Evolutionary conservation across 1,140 invertebrate species (phyloP).

Genomic region (Saccostrea glomerata): DNA sequence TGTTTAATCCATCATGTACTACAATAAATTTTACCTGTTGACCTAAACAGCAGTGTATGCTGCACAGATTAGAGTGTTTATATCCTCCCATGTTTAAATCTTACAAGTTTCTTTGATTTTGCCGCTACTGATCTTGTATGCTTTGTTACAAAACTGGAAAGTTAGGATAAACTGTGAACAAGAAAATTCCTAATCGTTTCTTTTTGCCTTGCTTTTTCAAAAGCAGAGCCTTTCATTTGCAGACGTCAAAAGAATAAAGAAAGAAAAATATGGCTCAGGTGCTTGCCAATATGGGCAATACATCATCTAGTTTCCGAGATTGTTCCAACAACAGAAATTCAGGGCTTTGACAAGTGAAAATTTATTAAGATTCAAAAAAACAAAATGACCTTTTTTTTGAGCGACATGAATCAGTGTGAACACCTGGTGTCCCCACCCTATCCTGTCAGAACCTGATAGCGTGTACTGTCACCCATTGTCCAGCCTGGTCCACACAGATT

Average conservation of each 20-base stretch:
- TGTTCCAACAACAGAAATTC: not conserved
- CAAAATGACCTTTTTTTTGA: not conserved
- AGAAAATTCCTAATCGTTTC: not conserved
- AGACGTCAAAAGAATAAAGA: not conserved
- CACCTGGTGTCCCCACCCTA: conserved; percentile 16
- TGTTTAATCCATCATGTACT: conserved; percentile 4
- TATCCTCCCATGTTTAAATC: conserved; percentile 12
- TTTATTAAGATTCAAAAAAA: not conserved
- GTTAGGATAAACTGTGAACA: conserved; percentile 25
- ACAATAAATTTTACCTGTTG: conserved; percentile 21
- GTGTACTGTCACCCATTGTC: not conserved
- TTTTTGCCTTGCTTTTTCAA: conserved; percentile 4
- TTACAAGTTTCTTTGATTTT: not conserved
- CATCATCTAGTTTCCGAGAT: not conserved
- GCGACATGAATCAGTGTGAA: not conserved
- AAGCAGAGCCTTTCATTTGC: conserved; percentile 1
- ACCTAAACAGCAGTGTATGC: not conserved
- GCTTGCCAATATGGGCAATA: not conserved
- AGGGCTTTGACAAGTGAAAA: not conserved
- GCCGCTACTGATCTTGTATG: not conserved
- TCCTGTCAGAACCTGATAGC: not conserved
- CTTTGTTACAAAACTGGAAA: conserved; percentile 28
- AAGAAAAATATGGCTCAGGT: not conserved
- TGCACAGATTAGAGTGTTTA: conserved; percentile 6
- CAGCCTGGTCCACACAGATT: conserved; percentile 8